These are phyloP conservation scores for Meiosimyza decipiens DNA, from an alignment of 2,888 invertebrate species.

Conservation along the genomic window DNA sequence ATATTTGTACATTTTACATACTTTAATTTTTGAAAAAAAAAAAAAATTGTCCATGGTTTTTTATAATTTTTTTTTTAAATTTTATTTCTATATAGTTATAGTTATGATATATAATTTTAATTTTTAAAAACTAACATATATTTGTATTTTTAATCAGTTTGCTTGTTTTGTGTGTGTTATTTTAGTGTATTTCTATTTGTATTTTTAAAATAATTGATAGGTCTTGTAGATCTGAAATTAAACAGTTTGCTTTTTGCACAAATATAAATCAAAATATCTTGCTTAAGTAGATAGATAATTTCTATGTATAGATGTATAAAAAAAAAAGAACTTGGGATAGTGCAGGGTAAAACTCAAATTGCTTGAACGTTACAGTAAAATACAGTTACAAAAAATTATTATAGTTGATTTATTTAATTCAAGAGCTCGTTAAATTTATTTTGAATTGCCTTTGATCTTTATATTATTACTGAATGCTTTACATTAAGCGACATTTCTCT, in stretches of 20 bases:
- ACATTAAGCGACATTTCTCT: conserved; percentile 64
- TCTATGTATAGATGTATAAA: neutral
- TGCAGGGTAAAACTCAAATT: conserved; percentile 1
- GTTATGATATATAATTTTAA: conserved; percentile 24
- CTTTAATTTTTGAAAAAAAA: neutral
- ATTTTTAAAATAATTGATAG: conserved; percentile 10
- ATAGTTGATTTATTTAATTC: conserved; percentile 17
- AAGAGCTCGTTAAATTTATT: conserved; percentile 3
- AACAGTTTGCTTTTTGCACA: conserved; percentile 13
- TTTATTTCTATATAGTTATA: conserved; percentile 20
- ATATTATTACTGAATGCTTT: conserved; percentile 39
- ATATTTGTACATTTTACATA: conserved; percentile 4
- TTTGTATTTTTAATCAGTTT: conserved; percentile 17
- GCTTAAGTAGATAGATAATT: conserved; percentile 5
- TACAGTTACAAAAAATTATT: conserved; percentile 29
- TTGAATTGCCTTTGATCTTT: conserved; percentile 1
- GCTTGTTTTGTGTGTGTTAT: conserved; percentile 15
- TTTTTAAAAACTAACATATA: conserved; percentile 27
- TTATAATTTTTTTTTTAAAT: conserved; percentile 5
- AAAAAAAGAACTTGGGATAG: conserved; percentile 2
- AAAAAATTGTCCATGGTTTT: conserved; percentile 13
- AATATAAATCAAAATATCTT: conserved; percentile 20
- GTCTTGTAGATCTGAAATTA: conserved; percentile 1
- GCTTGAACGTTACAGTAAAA: conserved; percentile 26
- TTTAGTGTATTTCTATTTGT: conserved; percentile 10